Percentiles rank a stretch among this genome's conserved stretches.
phyloP scores from a whole-genome alignment of 2,888 invertebrate species.

The Philaethria dido region DNA sequence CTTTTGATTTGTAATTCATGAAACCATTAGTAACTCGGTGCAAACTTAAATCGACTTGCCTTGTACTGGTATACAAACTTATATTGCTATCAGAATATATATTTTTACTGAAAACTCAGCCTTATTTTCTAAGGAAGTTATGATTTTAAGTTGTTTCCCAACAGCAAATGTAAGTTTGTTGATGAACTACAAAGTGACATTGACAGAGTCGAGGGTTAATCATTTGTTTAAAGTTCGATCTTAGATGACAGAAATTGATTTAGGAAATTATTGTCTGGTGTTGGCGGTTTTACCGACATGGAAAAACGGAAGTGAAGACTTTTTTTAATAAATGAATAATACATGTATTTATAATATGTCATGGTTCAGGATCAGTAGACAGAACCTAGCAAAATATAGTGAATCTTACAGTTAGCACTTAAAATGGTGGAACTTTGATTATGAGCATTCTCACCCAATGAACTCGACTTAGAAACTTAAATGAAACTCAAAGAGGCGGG shows the following conservation, averaged over 20 bases:
- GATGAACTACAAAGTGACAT: slow-evolving; percentile 45
- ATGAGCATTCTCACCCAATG: too few relatives aligned
- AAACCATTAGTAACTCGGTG: slow-evolving; percentile 62
- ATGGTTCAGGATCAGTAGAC: too few relatives aligned
- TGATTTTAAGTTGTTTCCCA: slow-evolving; percentile 20
- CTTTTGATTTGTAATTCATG: slow-evolving; percentile 61
- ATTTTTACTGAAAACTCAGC: neutral
- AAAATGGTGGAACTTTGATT: too few relatives aligned
- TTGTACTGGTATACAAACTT: slow-evolving; percentile 49
- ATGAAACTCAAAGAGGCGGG: too few relatives aligned
- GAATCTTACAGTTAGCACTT: too few relatives aligned
- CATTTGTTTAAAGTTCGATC: slow-evolving; percentile 45
- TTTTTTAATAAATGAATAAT: too few relatives aligned
- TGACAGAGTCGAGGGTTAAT: slow-evolving; percentile 51
- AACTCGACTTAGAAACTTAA: too few relatives aligned
- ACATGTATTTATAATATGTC: too few relatives aligned
- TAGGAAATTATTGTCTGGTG: slow-evolving; percentile 5
- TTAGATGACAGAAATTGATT: slow-evolving; percentile 29
- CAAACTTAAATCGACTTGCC: slow-evolving; percentile 67
- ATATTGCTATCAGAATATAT: slow-evolving; percentile 10
- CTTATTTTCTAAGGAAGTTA: neutral
- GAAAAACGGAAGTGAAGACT: too few relatives aligned
- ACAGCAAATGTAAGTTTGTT: slow-evolving; percentile 21
- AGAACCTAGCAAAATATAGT: too few relatives aligned
- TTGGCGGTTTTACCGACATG: neutral